phyloP scores from a whole-genome alignment of 2,113 vertebrate species.

The Stictonetta naevosa region DNA sequence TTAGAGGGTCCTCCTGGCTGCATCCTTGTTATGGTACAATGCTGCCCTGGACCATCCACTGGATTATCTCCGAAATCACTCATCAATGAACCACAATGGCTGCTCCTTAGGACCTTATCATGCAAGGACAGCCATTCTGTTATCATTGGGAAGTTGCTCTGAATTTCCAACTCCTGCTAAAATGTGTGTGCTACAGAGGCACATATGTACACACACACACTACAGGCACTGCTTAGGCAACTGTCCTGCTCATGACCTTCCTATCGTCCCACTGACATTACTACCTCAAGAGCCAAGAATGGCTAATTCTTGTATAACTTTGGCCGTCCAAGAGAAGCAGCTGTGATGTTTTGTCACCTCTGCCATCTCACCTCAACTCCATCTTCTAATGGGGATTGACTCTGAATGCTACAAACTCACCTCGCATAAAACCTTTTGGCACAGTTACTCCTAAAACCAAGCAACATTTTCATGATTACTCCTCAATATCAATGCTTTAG shows the following conservation, averaged over 20 bases:
- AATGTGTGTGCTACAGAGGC: background rate
- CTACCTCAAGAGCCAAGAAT: background rate
- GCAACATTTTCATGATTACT: background rate
- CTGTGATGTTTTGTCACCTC: background rate
- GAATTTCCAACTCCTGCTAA: constrained; percentile 16
- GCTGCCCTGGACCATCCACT: background rate
- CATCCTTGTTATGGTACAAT: background rate
- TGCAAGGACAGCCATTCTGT: background rate
- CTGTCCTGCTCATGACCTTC: constrained; percentile 9
- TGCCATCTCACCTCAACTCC: background rate
- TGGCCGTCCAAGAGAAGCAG: background rate
- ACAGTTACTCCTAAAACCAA: background rate
- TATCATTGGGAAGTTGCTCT: background rate
- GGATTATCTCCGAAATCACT: background rate
- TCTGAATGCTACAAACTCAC: background rate
- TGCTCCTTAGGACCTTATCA: background rate
- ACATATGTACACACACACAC: background rate
- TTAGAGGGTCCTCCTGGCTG: background rate
- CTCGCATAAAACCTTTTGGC: background rate
- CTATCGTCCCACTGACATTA: background rate
- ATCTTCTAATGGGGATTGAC: background rate
- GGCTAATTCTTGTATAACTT: background rate
- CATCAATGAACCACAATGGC: background rate
- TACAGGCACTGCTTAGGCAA: background rate
- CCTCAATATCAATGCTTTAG: background rate